Evolutionary conservation across 2,797 vertebrate species (phyloP).

Genomic region (Channallabes apus): DNA sequence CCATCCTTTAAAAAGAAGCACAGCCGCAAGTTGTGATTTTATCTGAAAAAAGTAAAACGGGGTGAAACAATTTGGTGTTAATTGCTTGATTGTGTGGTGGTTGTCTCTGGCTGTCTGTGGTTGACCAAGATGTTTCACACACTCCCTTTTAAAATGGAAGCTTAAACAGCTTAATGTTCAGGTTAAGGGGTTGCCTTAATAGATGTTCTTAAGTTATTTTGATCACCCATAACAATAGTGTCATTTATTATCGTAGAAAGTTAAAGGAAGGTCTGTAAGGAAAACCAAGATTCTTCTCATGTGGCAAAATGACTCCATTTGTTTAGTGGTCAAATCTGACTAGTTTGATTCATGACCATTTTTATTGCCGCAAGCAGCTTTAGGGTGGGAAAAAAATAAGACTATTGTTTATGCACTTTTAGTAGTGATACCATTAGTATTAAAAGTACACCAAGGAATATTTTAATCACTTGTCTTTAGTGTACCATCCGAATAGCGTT

Average conservation of each 20-base stretch:
- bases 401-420: constrained; percentile 57
- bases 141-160: constrained; percentile 26
- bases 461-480: neutral
- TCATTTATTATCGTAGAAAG: constrained; percentile 41
- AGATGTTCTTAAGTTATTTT: constrained; percentile 57
- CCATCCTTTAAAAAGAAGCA: constrained; percentile 42
- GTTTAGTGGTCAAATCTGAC: constrained; percentile 5
- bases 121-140: constrained; percentile 31
- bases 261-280: constrained; percentile 20
- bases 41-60: constrained; percentile 37
- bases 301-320: constrained; percentile 22
- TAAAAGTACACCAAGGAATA: constrained; percentile 31
- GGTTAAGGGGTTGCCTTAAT: constrained; percentile 75
- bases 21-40: constrained; percentile 40
- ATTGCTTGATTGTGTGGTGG: constrained; percentile 43
- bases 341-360: constrained; percentile 29
- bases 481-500: neutral
- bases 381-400: neutral
- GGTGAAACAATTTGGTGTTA: constrained; percentile 39
- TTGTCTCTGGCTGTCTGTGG: constrained; percentile 40
- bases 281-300: constrained; percentile 11
- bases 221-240: constrained; percentile 40
- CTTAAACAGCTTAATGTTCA: constrained; percentile 46
- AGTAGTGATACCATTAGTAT: constrained; percentile 50
- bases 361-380: constrained; percentile 30